phyloP scores from a whole-genome alignment of 2,888 invertebrate species.

The Microctonus hyperodae region DNA sequence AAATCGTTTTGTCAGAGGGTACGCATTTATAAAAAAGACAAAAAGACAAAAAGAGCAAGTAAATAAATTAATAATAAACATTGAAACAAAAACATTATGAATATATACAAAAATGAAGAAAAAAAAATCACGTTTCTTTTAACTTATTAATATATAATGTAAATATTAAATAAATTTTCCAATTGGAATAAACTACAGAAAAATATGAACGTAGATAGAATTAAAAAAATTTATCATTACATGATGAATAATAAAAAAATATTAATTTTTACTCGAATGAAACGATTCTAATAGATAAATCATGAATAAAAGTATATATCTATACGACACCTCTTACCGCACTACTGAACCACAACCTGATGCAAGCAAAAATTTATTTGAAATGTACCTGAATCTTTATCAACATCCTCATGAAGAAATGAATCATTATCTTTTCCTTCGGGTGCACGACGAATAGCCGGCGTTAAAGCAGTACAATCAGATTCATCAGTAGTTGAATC shows the following conservation, averaged over 20 bases:
- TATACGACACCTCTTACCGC: slow-evolving; percentile 32
- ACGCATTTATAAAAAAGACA: slow-evolving; percentile 41
- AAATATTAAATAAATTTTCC: neutral
- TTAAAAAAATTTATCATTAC: neutral
- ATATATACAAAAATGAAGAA: neutral
- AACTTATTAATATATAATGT: no score
- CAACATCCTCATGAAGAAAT: slow-evolving; percentile 68
- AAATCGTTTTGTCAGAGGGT: slow-evolving; percentile 47
- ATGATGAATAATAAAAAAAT: neutral
- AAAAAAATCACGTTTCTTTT: no score
- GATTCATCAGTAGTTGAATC: slow-evolving; percentile 49
- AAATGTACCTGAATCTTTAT: slow-evolving; percentile 65
- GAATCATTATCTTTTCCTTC: slow-evolving; percentile 85
- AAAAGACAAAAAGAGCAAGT: slow-evolving; percentile 34
- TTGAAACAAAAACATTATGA: slow-evolving; percentile 21
- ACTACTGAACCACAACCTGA: slow-evolving; percentile 59
- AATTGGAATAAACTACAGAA: neutral
- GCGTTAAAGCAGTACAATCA: slow-evolving; percentile 52
- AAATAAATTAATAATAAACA: slow-evolving; percentile 32
- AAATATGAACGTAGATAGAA: neutral
- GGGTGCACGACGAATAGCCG: slow-evolving; percentile 73
- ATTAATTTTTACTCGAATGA: neutral
- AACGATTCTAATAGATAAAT: neutral
- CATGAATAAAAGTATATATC: neutral
- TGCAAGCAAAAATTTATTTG: slow-evolving; percentile 49